Evolutionary conservation across 2,797 vertebrate genomes (phyloP).

Genomic region (Sarcophilus harrisii): DNA sequence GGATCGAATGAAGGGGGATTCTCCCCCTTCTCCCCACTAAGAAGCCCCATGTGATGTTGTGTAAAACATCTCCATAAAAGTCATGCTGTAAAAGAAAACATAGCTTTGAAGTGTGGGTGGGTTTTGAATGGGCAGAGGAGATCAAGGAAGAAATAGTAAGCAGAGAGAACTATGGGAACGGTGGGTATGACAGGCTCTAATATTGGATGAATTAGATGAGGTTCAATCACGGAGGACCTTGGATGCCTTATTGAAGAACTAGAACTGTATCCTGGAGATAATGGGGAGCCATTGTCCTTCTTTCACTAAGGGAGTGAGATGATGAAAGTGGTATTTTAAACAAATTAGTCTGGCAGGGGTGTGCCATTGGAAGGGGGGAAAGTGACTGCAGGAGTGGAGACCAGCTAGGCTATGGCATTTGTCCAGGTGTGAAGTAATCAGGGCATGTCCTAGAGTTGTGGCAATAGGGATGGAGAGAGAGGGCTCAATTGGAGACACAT

Average conservation of each 20-base stretch:
- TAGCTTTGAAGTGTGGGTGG: slow-evolving; percentile 10
- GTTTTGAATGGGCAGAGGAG: slow-evolving; percentile 35
- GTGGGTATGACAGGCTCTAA: not conserved
- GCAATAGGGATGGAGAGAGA: slow-evolving; percentile 68
- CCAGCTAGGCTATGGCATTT: slow-evolving; percentile 69
- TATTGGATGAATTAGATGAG: not conserved
- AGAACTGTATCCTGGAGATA: not conserved
- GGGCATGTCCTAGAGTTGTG: slow-evolving; percentile 43
- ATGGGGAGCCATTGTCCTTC: not conserved
- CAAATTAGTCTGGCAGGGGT: slow-evolving; percentile 76
- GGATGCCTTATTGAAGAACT: not conserved
- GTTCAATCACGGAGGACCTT: slow-evolving; percentile 27
- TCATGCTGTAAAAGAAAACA: too few relatives aligned
- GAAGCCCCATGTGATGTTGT: too few relatives aligned
- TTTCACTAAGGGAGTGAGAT: slow-evolving; percentile 39
- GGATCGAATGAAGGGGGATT: slow-evolving; percentile 26
- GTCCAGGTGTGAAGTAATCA: slow-evolving; percentile 75
- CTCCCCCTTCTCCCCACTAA: too few relatives aligned
- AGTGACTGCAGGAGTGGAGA: slow-evolving; percentile 63
- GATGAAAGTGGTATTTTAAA: slow-evolving; percentile 72
- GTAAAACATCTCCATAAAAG: too few relatives aligned
- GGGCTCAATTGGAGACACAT: slow-evolving; percentile 74
- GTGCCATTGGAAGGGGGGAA: slow-evolving; percentile 53
- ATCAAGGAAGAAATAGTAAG: not conserved
- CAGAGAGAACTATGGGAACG: slow-evolving; percentile 12